Conservation (phyloP, 1,140 invertebrate genomes). For the Copidosoma floridanum region DNA sequence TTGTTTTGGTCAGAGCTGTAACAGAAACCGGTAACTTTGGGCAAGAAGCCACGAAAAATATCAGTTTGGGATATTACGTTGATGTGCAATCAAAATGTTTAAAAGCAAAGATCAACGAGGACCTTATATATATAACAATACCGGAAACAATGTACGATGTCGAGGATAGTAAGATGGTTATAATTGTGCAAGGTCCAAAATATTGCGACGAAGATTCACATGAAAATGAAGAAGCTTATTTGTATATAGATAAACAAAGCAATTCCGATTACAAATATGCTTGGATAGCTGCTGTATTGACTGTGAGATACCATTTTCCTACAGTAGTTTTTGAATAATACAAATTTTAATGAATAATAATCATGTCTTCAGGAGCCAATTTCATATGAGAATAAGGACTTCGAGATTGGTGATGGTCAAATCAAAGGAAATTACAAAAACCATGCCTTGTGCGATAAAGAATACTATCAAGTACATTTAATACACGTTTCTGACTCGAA, state of each 20-base stretch:
- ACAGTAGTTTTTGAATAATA: background rate
- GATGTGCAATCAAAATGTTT: no score
- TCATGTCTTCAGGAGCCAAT: slow-evolving; percentile 10
- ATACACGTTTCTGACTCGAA: no score
- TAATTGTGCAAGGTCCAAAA: slow-evolving; percentile 30
- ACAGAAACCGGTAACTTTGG: slow-evolving; percentile 8
- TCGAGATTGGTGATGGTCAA: slow-evolving; percentile 32
- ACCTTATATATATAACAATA: slow-evolving; percentile 33
- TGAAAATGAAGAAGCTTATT: background rate
- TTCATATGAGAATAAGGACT: slow-evolving; percentile 3
- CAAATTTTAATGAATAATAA: no score
- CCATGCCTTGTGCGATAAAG: slow-evolving; percentile 28
- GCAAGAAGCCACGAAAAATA: no score
- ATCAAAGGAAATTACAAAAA: slow-evolving; percentile 24
- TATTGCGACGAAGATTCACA: slow-evolving; percentile 18
- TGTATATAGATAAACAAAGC: background rate
- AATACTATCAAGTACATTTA: slow-evolving; percentile 28
- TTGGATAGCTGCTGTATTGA: slow-evolving; percentile 29
- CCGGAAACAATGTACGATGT: slow-evolving; percentile 31
- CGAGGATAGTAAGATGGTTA: slow-evolving; percentile 13
- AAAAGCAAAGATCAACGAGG: background rate
- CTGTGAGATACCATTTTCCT: slow-evolving; percentile 16
- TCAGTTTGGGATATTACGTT: background rate
- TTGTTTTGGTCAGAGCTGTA: slow-evolving; percentile 23
- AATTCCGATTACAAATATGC: slow-evolving; percentile 12